Evolutionary conservation across 1,140 invertebrate species (phyloP), one percentile per base, ranked within the genome.

Genomic region (Nymphalis io): DNA sequence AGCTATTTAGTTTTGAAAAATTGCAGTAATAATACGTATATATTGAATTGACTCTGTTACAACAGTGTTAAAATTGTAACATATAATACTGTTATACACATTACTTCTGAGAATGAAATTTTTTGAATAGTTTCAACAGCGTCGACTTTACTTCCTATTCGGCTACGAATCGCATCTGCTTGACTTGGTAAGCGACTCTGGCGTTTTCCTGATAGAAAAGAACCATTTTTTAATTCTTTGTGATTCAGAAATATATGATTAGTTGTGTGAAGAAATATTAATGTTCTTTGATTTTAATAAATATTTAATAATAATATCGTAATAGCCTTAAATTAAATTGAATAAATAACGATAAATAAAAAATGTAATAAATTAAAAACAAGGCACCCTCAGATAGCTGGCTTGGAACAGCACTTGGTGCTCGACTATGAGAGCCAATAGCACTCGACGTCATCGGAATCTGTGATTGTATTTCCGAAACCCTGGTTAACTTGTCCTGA

Each of bases 321-420:
- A n/a, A n/a, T n/a, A n/a, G n/a, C n/a, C n/a, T n/a, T n/a, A n/a
- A n/a, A n/a, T n/a, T n/a, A n/a, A n/a, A n/a, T n/a, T n/a, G n/a
- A n/a, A n/a, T n/a, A n/a, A n/a, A n/a, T n/a, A n/a, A n/a, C n/a
- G n/a, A n/a, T n/a, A n/a, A n/a, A n/a, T n/a, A 33, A 33, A 33
- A 8, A 8, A 2, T 33, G 6, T 8, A 8, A 33, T 8, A 23
- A 46, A 42, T 15, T 1, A 16, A 12, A 20, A 44, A 46, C 21
- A 18, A 51, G 13, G 16, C n/a, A 69, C 73, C 70, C 60, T 67
- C 62, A 44, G 65, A 60, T 18, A 62, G 33, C 21, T 60, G 42
- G 21, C 68, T 74, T 40, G 53, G 20, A n/a, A 39, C 39, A 46
- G 60, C 21, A 27, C 68, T 74, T 1, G 72, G 63, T 12, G 18